Conservation (phyloP, 2,113 vertebrate genomes). For the Neodontobutis hainanensis region DNA sequence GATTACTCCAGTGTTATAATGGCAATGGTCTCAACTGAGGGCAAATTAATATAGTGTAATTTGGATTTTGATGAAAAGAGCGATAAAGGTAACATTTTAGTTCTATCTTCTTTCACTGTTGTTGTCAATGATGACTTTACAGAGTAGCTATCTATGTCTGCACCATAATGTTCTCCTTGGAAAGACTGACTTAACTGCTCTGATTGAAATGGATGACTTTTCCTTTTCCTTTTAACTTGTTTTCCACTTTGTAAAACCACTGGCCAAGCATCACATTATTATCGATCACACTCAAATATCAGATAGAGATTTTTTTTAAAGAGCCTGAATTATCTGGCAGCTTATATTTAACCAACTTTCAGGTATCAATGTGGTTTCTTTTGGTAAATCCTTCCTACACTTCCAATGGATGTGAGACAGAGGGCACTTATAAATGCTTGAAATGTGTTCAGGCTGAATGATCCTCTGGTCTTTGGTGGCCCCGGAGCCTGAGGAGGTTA, state of each 20-base stretch:
- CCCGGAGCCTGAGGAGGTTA: slow-evolving; percentile 37
- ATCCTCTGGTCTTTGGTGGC: slow-evolving; percentile 22
- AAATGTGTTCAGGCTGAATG: slow-evolving; percentile 48
- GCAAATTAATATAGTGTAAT: slow-evolving; percentile 19
- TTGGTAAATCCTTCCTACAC: slow-evolving; percentile 12
- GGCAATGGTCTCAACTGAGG: slow-evolving; percentile 11
- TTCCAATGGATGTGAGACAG: slow-evolving; percentile 20
- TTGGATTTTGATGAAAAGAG: slow-evolving; percentile 13
- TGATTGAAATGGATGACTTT: slow-evolving; percentile 72
- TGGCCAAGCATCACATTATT: slow-evolving; percentile 44
- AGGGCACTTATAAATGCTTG: slow-evolving; percentile 36
- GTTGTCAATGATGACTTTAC: slow-evolving; percentile 43
- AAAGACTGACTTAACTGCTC: slow-evolving; percentile 58
- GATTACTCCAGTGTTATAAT: background rate
- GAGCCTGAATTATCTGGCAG: slow-evolving; percentile 19
- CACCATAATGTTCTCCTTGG: slow-evolving; percentile 36
- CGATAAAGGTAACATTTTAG: slow-evolving; percentile 31
- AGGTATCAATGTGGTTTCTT: background rate
- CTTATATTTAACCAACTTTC: slow-evolving; percentile 6
- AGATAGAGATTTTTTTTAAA: slow-evolving; percentile 20
- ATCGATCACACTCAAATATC: slow-evolving; percentile 61
- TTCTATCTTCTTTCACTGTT: slow-evolving; percentile 35
- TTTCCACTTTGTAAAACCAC: slow-evolving; percentile 46
- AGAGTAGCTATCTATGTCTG: slow-evolving; percentile 46
- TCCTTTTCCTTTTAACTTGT: slow-evolving; percentile 33